Percentiles rank a stretch among this genome's conserved stretches.
phyloP scores from a whole-genome alignment of 1,140 invertebrate species.

The Dendrolimus kikuchii region DNA sequence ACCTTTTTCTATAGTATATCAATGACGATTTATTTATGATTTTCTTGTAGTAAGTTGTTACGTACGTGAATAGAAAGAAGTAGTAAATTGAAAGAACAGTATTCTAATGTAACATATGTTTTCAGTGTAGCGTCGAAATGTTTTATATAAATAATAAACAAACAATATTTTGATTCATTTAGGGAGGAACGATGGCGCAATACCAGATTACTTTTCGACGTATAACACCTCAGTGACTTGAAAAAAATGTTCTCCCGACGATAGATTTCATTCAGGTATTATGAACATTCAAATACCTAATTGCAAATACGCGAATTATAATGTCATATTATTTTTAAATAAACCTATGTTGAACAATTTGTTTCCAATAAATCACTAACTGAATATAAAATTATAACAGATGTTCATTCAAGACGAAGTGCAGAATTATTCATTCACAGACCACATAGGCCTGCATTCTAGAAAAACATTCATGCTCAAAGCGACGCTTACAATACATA shows the following conservation, averaged over 20 bases:
- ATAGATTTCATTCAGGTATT: conserved; percentile 30
- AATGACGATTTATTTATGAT: no score
- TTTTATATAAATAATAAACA: conserved; percentile 7
- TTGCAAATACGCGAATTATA: conserved; percentile 24
- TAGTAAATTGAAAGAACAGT: no score
- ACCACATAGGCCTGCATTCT: no score
- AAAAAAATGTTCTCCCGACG: conserved; percentile 18
- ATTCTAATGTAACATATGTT: no score
- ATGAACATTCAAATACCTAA: conserved; percentile 16
- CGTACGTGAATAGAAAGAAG: no score
- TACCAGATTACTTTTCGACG: conserved; percentile 39
- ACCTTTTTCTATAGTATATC: no score
- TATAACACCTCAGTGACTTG: conserved; percentile 31
- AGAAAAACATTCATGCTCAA: no score
- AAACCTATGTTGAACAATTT: conserved; percentile 2
- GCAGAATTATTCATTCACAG: no score
- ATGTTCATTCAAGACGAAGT: no score
- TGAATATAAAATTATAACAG: no score
- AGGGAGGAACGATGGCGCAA: conserved; percentile 63
- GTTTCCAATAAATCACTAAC: not conserved
- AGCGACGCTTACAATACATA: no score
- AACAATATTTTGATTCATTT: conserved; percentile 35
- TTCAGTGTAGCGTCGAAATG: not conserved
- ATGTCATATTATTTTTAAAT: conserved; percentile 4
- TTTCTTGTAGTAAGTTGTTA: no score